Conservation (phyloP, 2,888 invertebrate genomes). For the Creontiades dilutus region DNA sequence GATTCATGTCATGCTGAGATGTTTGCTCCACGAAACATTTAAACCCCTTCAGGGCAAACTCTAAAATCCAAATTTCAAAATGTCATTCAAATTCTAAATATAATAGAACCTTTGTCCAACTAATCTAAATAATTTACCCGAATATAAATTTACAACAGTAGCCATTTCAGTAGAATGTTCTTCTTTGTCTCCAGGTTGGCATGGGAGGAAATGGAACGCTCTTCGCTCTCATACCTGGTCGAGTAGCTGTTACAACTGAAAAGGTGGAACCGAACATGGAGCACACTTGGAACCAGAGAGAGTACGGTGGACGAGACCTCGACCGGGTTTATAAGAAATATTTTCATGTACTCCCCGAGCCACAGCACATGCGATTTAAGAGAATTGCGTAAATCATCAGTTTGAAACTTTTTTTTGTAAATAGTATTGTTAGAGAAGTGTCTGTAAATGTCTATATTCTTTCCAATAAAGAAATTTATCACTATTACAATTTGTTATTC, state of each 20-base stretch:
- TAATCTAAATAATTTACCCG: too few species aligned
- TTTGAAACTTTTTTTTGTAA: neutral
- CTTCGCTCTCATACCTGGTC: slow-evolving; percentile 89
- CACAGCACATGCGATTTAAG: slow-evolving; percentile 88
- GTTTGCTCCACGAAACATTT: too few species aligned
- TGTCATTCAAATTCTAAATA: too few species aligned
- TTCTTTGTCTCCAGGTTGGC: slow-evolving; percentile 84
- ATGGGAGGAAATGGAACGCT: slow-evolving; percentile 89
- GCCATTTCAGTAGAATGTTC: neutral
- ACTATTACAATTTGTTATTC: too few species aligned
- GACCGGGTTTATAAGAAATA: slow-evolving; percentile 90
- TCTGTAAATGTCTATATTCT: too few species aligned
- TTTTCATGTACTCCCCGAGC: slow-evolving; percentile 89
- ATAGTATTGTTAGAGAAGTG: neutral
- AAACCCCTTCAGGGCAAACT: too few species aligned
- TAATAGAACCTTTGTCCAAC: too few species aligned
- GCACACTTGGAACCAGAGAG: slow-evolving; percentile 85
- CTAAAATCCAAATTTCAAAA: too few species aligned
- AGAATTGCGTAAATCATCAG: slow-evolving; percentile 81
- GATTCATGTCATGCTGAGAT: too few species aligned
- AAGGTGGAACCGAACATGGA: slow-evolving; percentile 88
- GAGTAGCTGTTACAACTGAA: slow-evolving; percentile 90
- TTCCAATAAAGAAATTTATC: too few species aligned
- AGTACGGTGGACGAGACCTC: slow-evolving; percentile 83
- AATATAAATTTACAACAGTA: neutral